A percentile compares a stretch with the other conserved stretches of the same genome.
These are phyloP conservation scores for Pantelozetes paolii DNA, from an alignment of 2,888 invertebrate species.

Conservation along the genomic window DNA sequence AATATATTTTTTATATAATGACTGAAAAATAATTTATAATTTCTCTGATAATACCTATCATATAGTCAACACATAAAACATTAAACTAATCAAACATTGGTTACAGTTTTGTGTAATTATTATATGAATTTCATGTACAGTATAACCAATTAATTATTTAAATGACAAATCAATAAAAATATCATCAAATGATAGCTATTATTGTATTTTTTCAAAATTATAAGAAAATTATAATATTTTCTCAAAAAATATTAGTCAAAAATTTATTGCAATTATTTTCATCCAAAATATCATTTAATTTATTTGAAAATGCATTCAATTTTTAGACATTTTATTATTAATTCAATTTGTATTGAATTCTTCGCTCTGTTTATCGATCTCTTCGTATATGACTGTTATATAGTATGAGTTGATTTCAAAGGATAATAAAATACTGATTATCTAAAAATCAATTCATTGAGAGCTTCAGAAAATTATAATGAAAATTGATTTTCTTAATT, in stretches of 20 bases:
- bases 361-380: neutral
- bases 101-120: neutral
- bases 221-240: neutral
- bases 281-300: neutral
- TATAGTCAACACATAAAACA: neutral
- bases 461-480: neutral
- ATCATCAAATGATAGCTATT: neutral
- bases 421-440: conserved; percentile 24
- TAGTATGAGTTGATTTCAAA: neutral
- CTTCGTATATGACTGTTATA: neutral
- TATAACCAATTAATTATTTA: neutral
- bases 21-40: too few species aligned
- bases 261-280: neutral
- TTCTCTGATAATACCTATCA: too few species aligned
- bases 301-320: neutral
- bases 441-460: conserved; percentile 19
- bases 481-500: conserved; percentile 22
- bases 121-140: neutral
- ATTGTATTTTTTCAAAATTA: neutral
- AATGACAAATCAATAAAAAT: neutral
- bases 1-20: too few species aligned
- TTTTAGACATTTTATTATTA: neutral
- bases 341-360: neutral
- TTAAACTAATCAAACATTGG: neutral
- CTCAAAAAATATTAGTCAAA: neutral